Percentiles rank a stretch among this genome's conserved stretches.
Conservation (phyloP, 2,113 vertebrate species). For the Strix uralensis region DNA sequence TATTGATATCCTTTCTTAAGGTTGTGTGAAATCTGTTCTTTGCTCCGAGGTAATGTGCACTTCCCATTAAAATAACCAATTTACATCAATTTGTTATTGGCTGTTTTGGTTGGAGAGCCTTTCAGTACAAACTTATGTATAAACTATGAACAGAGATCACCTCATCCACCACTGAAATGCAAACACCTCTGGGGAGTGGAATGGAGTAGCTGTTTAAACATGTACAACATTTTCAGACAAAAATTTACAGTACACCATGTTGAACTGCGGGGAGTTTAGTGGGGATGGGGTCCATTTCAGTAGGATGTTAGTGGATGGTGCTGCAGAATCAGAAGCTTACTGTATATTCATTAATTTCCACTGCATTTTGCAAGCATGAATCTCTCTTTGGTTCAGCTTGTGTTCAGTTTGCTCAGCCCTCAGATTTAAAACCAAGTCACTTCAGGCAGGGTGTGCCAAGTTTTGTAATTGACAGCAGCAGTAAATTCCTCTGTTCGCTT, state of each 20-base stretch:
- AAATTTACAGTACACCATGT: neutral
- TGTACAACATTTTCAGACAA: neutral
- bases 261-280: neutral
- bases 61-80: neutral
- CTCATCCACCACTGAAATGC: neutral
- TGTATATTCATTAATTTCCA: neutral
- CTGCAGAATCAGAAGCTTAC: neutral
- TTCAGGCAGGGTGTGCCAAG: conserved; percentile 32
- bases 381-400: neutral
- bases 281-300: neutral
- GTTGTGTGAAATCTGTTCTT: neutral
- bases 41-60: neutral
- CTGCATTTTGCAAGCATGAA: neutral
- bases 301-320: neutral
- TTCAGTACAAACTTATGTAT: neutral
- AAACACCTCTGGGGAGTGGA: neutral
- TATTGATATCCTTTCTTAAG: neutral
- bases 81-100: neutral
- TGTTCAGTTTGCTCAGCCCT: neutral
- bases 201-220: neutral
- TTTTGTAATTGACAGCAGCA: conserved; percentile 54
- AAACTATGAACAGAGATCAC: neutral
- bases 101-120: neutral
- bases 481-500: neutral
- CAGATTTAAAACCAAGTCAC: neutral